phyloP scores from a whole-genome alignment of 1,140 invertebrate species.

The Galendromus occidentalis region DNA sequence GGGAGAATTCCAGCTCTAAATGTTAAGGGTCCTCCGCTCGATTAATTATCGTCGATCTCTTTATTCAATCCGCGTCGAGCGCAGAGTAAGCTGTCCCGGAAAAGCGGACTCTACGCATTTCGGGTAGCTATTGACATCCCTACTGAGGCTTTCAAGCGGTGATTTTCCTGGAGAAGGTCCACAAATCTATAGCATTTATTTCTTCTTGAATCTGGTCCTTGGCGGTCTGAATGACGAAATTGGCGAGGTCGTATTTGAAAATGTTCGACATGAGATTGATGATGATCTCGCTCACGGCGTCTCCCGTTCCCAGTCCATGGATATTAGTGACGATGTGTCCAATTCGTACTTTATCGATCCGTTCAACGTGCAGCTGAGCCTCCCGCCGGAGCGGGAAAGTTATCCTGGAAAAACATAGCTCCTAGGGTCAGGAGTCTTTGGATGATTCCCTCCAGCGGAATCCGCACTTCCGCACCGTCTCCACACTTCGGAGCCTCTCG shows the following conservation, averaged over 20 bases:
- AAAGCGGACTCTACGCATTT: no score
- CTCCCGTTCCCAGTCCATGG: background rate
- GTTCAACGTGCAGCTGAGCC: background rate
- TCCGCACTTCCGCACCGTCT: no score
- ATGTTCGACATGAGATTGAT: slow-evolving; percentile 3
- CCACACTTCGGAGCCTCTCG: no score
- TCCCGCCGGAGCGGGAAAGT: background rate
- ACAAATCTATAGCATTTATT: background rate
- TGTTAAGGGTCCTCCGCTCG: no score
- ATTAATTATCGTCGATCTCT: no score
- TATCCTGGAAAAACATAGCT: background rate
- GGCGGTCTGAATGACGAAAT: background rate
- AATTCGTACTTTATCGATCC: background rate
- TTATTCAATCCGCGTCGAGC: no score
- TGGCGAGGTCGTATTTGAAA: slow-evolving; percentile 6
- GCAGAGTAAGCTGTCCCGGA: no score
- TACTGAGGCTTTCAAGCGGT: background rate
- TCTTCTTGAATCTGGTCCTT: background rate
- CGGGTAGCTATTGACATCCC: no score
- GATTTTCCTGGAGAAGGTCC: background rate
- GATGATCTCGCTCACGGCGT: background rate
- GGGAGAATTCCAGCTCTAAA: no score
- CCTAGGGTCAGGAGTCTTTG: background rate
- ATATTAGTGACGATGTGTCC: background rate
- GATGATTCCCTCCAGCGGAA: no score